Evolutionary conservation across 30 jellyfish, hydroid and myxozoan genomes (phyloP), one percentile per base, ranked within the genome.

Genomic region (Pseudorhiza aurosa): DNA sequence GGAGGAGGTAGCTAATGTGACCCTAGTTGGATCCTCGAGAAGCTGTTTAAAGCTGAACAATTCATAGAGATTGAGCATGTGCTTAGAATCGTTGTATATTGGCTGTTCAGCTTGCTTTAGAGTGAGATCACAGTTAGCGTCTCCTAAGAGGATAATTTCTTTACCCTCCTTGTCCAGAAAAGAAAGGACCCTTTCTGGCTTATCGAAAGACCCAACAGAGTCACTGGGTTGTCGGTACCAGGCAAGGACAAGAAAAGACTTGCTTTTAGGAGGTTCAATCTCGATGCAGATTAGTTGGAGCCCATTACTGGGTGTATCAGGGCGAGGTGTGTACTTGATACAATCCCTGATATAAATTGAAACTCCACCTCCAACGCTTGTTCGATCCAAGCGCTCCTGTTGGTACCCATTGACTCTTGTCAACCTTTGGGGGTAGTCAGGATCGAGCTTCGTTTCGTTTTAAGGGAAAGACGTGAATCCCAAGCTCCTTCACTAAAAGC

Each of bases 1-100:
- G 6, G 87, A 18, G 9, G 87, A 56, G 12, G 87, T 15, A 63
- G 18, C 33, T 8, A 39, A 45, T 2, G 63, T 74, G 32, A 50
- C 87, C 77, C 77, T 74, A 4, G 87, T 74, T 51, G 76, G 77
- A 31, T 36, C 63, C 4, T 50, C 77, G n/a, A n/a, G n/a, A n/a
- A n/a, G n/a, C n/a, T 74, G 87, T 26, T 53, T 31, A 53, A 74
- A 36, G 76, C 76, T 17, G 27, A 74, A 74, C 8, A 51, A 63
- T 40, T 74, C 87, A 22, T 51, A 74, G 24, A 74, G 39, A 30
- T 74, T 39, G 29, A 6, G 14, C 28, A 74, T 28, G 44, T 74
- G 76, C 63, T 57, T 74, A 50, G 51, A 5, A 40, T 74, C 24
- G 36, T 30, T 30, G 58, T 44, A 44, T 19, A 31, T 29, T 4